Percentiles rank a stretch among this genome's conserved stretches.
Conservation (phyloP, 2,888 invertebrate genomes). For the Platerodrilus igneus region DNA sequence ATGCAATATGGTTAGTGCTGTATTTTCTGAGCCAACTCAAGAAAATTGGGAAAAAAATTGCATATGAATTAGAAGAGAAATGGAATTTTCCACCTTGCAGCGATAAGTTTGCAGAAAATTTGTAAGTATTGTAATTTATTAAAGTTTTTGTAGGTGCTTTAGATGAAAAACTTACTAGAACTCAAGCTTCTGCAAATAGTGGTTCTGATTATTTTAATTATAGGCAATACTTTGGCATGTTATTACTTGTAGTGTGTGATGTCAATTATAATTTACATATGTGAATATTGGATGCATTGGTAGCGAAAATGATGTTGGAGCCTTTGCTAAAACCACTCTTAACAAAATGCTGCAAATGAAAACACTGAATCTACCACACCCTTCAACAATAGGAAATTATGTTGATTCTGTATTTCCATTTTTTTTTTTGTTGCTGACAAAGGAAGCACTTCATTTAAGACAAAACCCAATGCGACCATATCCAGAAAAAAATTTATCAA, state of each 20-base stretch:
- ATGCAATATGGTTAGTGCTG: conserved; percentile 30
- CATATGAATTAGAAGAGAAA: too few relatives aligned
- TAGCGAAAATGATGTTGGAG: conserved; percentile 36
- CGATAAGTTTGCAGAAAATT: conserved; percentile 28
- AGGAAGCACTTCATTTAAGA: conserved; percentile 32
- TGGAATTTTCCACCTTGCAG: too few relatives aligned
- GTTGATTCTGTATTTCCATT: conserved; percentile 27
- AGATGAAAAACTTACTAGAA: conserved; percentile 35
- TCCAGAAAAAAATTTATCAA: conserved; percentile 24
- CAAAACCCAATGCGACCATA: conserved; percentile 24
- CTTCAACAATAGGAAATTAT: conserved; percentile 27
- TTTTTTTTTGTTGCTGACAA: conserved; percentile 34
- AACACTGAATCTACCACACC: conserved; percentile 27
- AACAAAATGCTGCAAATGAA: conserved; percentile 21
- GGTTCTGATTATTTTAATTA: conserved; percentile 37
- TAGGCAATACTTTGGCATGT: too few relatives aligned
- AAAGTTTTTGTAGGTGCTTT: conserved; percentile 34
- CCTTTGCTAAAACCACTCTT: conserved; percentile 25
- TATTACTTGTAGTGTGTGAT: conserved; percentile 35
- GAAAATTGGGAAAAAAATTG: conserved; percentile 30
- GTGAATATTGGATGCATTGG: conserved; percentile 37
- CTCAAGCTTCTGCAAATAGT: conserved; percentile 30
- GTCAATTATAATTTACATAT: conserved; percentile 34
- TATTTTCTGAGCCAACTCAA: conserved; percentile 26
- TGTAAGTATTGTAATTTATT: too few relatives aligned